A percentile compares a stretch with the other conserved stretches of the same genome.
Conservation (phyloP, 2,888 invertebrate species). For the Pseudococcus viburni region DNA sequence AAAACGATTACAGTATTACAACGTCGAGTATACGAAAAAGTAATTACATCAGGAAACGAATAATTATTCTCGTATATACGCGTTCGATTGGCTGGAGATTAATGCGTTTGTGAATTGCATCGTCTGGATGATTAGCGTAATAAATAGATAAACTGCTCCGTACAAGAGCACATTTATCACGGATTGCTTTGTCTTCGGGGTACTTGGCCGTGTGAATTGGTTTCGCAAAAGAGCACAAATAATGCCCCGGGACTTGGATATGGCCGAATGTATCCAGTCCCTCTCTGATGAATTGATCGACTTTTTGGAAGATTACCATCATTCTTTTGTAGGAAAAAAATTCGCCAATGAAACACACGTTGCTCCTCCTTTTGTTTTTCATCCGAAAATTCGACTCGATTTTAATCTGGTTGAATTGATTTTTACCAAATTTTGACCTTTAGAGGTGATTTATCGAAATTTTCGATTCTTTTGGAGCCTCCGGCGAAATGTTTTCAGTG, state of each 20-base stretch:
- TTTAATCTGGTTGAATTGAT: too few species aligned
- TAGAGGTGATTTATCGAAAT: too few species aligned
- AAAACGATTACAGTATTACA: not conserved
- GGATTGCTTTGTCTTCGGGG: not conserved
- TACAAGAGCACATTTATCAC: not conserved
- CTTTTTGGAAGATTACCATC: too few species aligned
- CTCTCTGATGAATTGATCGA: too few species aligned
- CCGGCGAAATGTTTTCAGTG: too few species aligned
- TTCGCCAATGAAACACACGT: too few species aligned
- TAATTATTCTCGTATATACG: not conserved
- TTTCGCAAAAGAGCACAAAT: not conserved
- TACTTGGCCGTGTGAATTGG: conserved; percentile 5
- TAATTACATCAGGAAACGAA: conserved; percentile 3
- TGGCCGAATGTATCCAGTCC: not conserved
- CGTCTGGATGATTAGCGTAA: not conserved
- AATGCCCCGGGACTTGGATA: not conserved
- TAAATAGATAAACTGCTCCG: not conserved
- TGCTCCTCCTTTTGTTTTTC: too few species aligned
- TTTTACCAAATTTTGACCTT: too few species aligned
- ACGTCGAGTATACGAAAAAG: not conserved
- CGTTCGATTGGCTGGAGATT: conserved; percentile 13
- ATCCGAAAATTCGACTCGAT: too few species aligned
- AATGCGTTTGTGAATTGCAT: conserved; percentile 3
- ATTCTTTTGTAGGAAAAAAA: too few species aligned
- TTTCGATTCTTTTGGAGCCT: too few species aligned